Evolutionary conservation across 2,113 vertebrate species (phyloP), one percentile per base, ranked within the genome.

Genomic region (Misgurnus anguillicaudatus): DNA sequence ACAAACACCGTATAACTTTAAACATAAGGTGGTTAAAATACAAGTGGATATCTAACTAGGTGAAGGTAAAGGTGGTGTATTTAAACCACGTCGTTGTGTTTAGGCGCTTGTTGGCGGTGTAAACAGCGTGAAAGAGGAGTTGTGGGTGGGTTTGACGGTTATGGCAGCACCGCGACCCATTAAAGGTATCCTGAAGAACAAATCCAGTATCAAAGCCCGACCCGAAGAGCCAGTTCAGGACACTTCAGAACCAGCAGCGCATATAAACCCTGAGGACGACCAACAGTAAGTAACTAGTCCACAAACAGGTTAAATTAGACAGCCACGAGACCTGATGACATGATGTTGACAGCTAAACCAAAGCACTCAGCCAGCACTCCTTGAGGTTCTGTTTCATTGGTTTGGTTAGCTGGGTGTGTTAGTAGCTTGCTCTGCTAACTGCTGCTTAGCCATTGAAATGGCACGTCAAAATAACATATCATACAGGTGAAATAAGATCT

Each of bases 111-210:
- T 75, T 64, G 11, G 58, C 47, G 45, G 42, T 60, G 60, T 75
- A 64, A 75, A 63, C 58, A 31, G 31, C 17, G 67, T 67, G 38
- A 47, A 45, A 57, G 42, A 76, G 60, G 48, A 39, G 48, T 61
- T 39, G 16, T 48, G 58, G n/a, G 47, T 38, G n/a, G 21, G 19
- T 55, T 31, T 53, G 53, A 62, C 55, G 80, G 90, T 90, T 86
- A 93, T 94, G 93, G 93, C 92, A 90, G 89, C 93, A 87, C 89
- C 88, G 67, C 90, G 91, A 75, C 93, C 91, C 82, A 92, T 94
- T 65, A 93, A 93, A 91, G 92, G 93, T 66, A 94, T 94, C 77
- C 79, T 94, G 66, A 94, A 94, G 84, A 93, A 94, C 88, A 93
- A 92, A 86, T 88, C 84, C 16, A 82, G 76, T 61, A 81, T 88